Conservation (phyloP, 2,113 vertebrate species). For the Zosterops hypoxanthus region DNA sequence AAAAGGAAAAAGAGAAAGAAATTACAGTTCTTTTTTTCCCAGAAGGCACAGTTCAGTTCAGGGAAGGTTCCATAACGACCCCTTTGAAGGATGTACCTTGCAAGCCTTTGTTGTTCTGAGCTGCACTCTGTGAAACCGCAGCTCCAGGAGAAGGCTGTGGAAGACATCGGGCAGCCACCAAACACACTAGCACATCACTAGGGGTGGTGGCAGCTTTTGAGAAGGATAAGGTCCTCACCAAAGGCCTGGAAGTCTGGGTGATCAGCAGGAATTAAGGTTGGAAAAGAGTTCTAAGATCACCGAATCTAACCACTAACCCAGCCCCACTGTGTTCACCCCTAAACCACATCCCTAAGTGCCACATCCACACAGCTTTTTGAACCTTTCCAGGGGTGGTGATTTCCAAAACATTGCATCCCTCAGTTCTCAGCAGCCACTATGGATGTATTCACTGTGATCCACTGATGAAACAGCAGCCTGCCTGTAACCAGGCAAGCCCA, state of each 20-base stretch:
- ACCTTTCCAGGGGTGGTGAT: not conserved
- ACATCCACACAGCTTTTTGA: not conserved
- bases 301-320: accelerated
- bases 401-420: not conserved
- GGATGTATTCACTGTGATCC: not conserved
- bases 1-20: not conserved
- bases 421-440: accelerated
- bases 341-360: not conserved
- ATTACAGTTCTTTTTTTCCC: not conserved
- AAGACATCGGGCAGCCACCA: not conserved
- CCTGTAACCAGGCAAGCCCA: not conserved
- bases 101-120: not conserved
- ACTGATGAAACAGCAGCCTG: not conserved
- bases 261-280: not conserved
- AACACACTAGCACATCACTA: accelerated
- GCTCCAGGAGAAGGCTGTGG: not conserved
- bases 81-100: not conserved
- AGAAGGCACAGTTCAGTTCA: not conserved
- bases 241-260: not conserved
- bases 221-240: not conserved
- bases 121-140: not conserved
- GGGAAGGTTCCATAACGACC: not conserved
- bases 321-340: accelerated
- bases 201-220: not conserved
- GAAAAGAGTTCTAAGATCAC: not conserved